A percentile compares a stretch with the other conserved stretches of the same genome.
phyloP scores from a whole-genome alignment of 2,888 invertebrate species.

The Cylindroiulus punctatus region DNA sequence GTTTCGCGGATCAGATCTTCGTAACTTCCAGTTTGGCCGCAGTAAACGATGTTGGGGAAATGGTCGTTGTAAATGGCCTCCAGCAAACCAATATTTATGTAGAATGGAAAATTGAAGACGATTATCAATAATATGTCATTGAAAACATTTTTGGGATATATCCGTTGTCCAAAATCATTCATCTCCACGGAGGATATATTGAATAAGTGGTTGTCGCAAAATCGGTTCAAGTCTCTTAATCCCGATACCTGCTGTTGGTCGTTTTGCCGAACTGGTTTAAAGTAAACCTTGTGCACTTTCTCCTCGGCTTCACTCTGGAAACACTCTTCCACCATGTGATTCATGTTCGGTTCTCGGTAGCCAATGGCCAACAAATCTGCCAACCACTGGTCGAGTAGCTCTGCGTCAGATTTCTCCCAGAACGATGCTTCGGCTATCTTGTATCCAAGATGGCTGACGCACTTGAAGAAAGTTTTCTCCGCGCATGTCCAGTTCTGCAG shows the following conservation, averaged over 20 bases:
- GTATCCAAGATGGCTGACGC: constrained; percentile 9
- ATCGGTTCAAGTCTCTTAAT: not conserved
- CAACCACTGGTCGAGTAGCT: constrained; percentile 4
- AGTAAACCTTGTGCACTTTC: not conserved
- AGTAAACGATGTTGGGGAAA: constrained; percentile 53
- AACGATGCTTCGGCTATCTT: constrained; percentile 8
- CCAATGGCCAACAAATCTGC: not conserved
- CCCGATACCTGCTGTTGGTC: not conserved
- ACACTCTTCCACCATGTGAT: not conserved
- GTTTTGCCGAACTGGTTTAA: not conserved
- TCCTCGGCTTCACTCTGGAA: not conserved
- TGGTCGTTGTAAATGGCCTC: constrained; percentile 51
- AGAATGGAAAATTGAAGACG: constrained; percentile 46
- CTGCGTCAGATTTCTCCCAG: not conserved
- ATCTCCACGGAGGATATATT: not conserved
- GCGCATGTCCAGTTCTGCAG: constrained; percentile 32
- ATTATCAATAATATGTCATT: constrained; percentile 48
- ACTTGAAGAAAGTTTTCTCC: constrained; percentile 22
- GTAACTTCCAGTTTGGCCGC: not conserved
- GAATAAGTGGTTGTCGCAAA: not conserved
- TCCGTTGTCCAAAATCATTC: not conserved
- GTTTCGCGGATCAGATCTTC: not conserved
- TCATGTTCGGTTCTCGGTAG: constrained; percentile 50
- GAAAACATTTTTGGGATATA: not conserved
- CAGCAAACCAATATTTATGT: constrained; percentile 33